Evolutionary conservation across 2,113 vertebrate species (phyloP).

Genomic region (Podarcis cretensis): DNA sequence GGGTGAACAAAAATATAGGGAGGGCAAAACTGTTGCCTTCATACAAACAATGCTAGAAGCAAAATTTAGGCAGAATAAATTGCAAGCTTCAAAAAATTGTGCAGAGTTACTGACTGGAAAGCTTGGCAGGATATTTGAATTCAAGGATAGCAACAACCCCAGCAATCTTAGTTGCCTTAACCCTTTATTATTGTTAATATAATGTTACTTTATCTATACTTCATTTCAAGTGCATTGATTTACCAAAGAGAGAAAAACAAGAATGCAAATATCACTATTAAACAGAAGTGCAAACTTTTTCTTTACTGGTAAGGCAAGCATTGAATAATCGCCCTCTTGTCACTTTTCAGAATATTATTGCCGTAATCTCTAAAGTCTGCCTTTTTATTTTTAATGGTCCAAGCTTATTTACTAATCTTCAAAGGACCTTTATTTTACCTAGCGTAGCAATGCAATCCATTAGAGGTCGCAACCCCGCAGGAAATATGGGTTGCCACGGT

Average conservation of each 20-base stretch:
- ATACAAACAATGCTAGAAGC: no score
- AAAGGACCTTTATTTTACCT: slow-evolving; percentile 90
- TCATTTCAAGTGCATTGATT: slow-evolving; percentile 36
- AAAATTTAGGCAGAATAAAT: no score
- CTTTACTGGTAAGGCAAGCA: background rate
- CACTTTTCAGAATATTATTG: slow-evolving; percentile 49
- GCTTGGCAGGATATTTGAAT: no score
- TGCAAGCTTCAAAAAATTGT: no score
- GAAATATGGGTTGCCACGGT: slow-evolving; percentile 97
- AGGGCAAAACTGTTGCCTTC: no score
- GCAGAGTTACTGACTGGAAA: no score
- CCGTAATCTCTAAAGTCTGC: slow-evolving; percentile 58
- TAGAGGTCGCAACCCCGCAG: slow-evolving; percentile 97
- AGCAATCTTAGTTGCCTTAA: slow-evolving; percentile 30
- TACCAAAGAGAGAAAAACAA: slow-evolving; percentile 65
- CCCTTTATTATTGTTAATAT: slow-evolving; percentile 54
- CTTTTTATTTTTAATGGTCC: slow-evolving; percentile 74
- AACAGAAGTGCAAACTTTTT: background rate
- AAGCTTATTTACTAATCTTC: slow-evolving; percentile 95
- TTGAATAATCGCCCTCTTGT: slow-evolving; percentile 40
- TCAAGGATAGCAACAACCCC: background rate
- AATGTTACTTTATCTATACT: slow-evolving; percentile 63
- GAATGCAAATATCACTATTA: slow-evolving; percentile 58
- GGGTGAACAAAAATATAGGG: no score
- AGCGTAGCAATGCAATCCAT: slow-evolving; percentile 95